Percentiles rank a stretch among this genome's conserved stretches.
Evolutionary conservation across 2,113 vertebrate genomes (phyloP).

Genomic region (Phalacrocorax brasilianus): DNA sequence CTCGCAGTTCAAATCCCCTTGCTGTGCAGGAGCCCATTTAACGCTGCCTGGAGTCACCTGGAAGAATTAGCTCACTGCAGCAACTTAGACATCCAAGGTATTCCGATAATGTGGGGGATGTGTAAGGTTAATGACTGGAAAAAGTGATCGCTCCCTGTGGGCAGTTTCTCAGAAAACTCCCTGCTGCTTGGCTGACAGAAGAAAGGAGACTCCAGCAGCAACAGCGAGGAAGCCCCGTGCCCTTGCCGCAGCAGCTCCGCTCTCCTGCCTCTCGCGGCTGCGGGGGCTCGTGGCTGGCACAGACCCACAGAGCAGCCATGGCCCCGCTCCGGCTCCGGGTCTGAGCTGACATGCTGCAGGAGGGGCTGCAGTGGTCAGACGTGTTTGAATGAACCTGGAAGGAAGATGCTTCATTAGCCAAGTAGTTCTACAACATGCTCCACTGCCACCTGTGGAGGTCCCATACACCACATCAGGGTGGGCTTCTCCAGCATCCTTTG

Average conservation of each 20-base stretch:
- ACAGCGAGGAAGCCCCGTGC: background rate
- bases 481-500: background rate
- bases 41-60: constrained; percentile 54
- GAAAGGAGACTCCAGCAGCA: constrained; percentile 37
- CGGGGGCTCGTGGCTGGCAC: background rate
- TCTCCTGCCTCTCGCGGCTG: background rate
- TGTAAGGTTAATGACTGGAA: constrained; percentile 67
- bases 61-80: constrained; percentile 49
- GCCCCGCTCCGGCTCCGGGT: background rate
- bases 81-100: constrained; percentile 28
- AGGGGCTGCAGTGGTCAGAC: fast-evolving
- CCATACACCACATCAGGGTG: fast-evolving
- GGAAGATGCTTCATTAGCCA: fast-evolving
- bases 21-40: constrained; percentile 48
- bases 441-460: background rate
- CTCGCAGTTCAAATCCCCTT: constrained; percentile 32
- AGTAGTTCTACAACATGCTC: background rate
- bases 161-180: constrained; percentile 54
- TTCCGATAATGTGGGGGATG: constrained; percentile 50
- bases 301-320: background rate
- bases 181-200: constrained; percentile 59
- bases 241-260: background rate
- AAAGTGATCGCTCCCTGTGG: constrained; percentile 62
- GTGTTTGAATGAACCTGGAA: background rate
- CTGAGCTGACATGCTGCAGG: background rate